These are phyloP conservation scores for Pandemis cinnamomeana DNA, from an alignment of 2,888 invertebrate species.

Conservation along the genomic window DNA sequence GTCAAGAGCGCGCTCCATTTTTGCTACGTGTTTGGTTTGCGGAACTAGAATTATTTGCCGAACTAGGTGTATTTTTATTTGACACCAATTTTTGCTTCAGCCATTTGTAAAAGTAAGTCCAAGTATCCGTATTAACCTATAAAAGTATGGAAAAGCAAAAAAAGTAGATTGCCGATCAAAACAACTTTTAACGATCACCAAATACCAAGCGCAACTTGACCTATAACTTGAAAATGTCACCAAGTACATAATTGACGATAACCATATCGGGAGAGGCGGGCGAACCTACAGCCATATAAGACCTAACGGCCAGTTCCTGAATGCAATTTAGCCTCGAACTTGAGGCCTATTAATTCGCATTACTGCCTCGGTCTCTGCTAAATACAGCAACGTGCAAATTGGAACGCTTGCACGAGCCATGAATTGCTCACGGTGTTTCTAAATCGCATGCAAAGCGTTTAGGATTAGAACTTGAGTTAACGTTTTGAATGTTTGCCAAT, in stretches of 20 bases:
- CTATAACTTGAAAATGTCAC: conserved; percentile 55
- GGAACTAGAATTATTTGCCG: conserved; percentile 33
- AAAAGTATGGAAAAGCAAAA: neutral
- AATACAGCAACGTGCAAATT: conserved; percentile 36
- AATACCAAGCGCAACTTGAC: conserved; percentile 42
- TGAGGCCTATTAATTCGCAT: conserved; percentile 40
- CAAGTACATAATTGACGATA: conserved; percentile 49
- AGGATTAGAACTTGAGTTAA: neutral
- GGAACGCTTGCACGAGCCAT: conserved; percentile 28
- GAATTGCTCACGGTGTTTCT: conserved; percentile 17
- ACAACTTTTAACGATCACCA: conserved; percentile 21
- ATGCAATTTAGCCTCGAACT: conserved; percentile 44
- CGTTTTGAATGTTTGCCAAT: neutral
- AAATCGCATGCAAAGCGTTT: neutral
- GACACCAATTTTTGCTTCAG: neutral
- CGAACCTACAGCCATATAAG: conserved; percentile 48
- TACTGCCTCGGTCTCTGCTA: conserved; percentile 30
- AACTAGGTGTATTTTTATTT: conserved; percentile 16
- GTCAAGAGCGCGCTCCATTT: conserved; percentile 39
- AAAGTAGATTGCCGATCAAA: neutral
- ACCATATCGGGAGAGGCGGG: conserved; percentile 50
- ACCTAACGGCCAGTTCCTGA: conserved; percentile 46
- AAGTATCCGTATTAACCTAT: neutral
- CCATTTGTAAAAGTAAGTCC: neutral
- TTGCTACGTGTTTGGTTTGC: conserved; percentile 33